Percentiles rank a stretch among this genome's conserved stretches.
Evolutionary conservation across 2,113 vertebrate genomes (phyloP).

Genomic region (Neolamprologus longior): DNA sequence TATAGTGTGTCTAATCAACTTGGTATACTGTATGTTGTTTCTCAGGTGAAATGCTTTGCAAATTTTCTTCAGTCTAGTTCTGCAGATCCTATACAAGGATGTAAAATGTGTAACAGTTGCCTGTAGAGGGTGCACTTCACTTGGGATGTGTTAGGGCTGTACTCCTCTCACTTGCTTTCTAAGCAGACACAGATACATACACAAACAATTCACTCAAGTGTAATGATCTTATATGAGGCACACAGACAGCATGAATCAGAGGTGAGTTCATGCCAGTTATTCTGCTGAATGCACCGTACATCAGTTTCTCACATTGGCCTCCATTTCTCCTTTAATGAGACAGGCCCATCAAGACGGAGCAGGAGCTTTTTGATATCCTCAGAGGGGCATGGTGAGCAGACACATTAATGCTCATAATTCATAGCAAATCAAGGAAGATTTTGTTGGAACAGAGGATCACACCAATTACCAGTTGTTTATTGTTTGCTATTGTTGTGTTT

Average conservation of each 20-base stretch:
- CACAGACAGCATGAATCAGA: conserved; percentile 20
- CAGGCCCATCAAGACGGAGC: conserved; percentile 45
- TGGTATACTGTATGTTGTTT: background rate
- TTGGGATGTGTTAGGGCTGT: conserved; percentile 23
- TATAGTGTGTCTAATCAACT: background rate
- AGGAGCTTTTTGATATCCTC: conserved; percentile 51
- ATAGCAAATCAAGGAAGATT: conserved; percentile 54
- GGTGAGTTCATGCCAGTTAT: conserved; percentile 37
- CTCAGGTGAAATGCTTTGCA: background rate
- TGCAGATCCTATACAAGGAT: background rate
- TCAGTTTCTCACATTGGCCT: conserved; percentile 22
- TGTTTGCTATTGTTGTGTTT: conserved; percentile 61
- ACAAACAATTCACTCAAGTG: conserved; percentile 6
- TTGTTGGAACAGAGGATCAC: conserved; percentile 54
- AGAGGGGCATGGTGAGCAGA: conserved; percentile 25
- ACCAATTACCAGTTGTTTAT: conserved; percentile 62
- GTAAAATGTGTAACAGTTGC: background rate
- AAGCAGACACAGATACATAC: background rate
- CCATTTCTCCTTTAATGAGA: conserved; percentile 48
- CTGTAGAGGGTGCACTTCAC: conserved; percentile 66
- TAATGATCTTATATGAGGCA: conserved; percentile 13
- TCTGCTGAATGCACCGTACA: conserved; percentile 10
- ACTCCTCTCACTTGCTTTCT: background rate
- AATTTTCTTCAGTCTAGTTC: background rate
- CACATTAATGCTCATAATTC: conserved; percentile 53